Evolutionary conservation across 2,113 vertebrate species (phyloP).

Genomic region (Dinomys branickii): DNA sequence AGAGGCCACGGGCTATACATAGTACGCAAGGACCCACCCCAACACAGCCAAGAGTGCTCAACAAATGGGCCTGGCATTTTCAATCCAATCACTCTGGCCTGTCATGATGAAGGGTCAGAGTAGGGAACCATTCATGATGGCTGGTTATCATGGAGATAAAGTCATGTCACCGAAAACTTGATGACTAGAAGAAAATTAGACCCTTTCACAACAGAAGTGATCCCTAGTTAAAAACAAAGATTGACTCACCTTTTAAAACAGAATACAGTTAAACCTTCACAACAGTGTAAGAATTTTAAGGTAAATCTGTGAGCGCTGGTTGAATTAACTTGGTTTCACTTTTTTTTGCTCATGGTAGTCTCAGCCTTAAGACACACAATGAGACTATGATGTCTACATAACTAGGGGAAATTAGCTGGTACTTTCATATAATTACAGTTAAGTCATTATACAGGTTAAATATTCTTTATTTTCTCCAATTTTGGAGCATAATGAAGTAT

Average conservation of each 20-base stretch:
- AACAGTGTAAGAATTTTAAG: neutral
- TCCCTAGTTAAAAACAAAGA: neutral
- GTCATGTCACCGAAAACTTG: neutral
- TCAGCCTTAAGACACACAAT: neutral
- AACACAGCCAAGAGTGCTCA: neutral
- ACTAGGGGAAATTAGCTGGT: neutral
- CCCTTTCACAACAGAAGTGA: neutral
- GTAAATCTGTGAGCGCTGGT: neutral
- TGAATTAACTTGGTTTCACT: neutral
- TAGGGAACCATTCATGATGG: neutral
- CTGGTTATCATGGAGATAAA: neutral
- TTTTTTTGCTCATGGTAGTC: neutral
- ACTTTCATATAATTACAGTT: neutral
- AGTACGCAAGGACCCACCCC: neutral
- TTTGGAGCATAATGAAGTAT: neutral
- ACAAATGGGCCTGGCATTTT: neutral
- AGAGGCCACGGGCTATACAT: neutral
- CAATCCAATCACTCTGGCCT: neutral
- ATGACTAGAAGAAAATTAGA: neutral
- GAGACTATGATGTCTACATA: neutral
- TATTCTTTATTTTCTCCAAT: neutral
- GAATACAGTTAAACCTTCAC: neutral
- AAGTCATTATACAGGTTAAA: neutral
- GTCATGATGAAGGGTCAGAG: neutral
- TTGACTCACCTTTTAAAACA: neutral